Evolutionary conservation across 1,140 invertebrate species (phyloP), one percentile per base, ranked within the genome.

Genomic region (Magallana angulata): DNA sequence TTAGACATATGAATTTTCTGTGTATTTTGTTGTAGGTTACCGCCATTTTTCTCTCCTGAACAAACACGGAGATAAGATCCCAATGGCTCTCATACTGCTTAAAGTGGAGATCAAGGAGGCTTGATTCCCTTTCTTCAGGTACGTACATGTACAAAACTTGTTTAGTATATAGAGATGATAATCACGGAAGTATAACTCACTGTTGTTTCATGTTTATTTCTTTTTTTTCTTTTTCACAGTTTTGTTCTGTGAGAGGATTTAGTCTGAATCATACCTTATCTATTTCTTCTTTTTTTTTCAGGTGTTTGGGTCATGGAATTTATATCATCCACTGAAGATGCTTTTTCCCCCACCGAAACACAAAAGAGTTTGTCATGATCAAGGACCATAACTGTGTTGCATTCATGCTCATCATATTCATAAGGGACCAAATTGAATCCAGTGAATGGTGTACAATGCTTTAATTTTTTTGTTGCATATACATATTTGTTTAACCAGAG

Each of bases 31-130:
- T 84, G 30, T 86, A 93, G 93, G 93, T 82, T 93, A 91, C 86
- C 88, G 93, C 24, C 93, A 93, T 80, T 91, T 93, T 76, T 92
- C 92, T 30, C 36, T 93, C 82, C 92, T 88, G 82, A 88, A 91
- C 60, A 91, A 91, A 68, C 86, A 89, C 84, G 92, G 92, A 11
- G 89, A 91, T 36, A 90, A 91, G 14, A 88, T 90, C 56, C 87
- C 90, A 18, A 91, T 92, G 57, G 89, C 90, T 4, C 57, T 90
- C 57, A 91, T 93, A 62, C 92, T 93, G 82, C 90, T 91, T 12
- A 92, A 93, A 71, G 89, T 91, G 3, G 60, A 90, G 18, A 87
- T 92, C 30, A 59, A 82, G 64, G 89, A 90, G 16, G 82, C 82
- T 60, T 62, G 60, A 16, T 64, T 12, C 60, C 11, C 36, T 4